Conservation (phyloP, 2,888 invertebrate genomes). For the Idaea aversata region DNA sequence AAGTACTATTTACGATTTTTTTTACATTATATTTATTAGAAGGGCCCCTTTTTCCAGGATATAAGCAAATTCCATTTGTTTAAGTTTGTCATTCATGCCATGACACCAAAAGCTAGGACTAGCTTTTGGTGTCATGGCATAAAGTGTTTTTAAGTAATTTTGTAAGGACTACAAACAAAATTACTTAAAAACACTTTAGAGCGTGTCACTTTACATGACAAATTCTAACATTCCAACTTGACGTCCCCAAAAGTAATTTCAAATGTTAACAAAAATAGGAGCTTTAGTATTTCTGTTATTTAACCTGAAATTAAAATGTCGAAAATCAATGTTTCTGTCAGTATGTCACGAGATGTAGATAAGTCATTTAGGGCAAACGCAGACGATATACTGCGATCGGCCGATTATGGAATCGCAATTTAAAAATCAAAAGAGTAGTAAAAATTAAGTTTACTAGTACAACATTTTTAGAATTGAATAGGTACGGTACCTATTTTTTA, state of each 20-base stretch:
- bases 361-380: conserved; percentile 45
- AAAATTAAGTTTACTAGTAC: too few species aligned
- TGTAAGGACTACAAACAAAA: neutral
- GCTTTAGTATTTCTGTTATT: conserved; percentile 45
- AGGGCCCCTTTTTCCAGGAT: too few species aligned
- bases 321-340: conserved; percentile 70
- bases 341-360: conserved; percentile 44
- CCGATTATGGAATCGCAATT: neutral
- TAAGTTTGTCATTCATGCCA: too few species aligned
- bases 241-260: conserved; percentile 39
- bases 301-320: conserved; percentile 79
- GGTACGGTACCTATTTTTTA: too few species aligned
- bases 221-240: conserved; percentile 46
- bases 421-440: too few species aligned
- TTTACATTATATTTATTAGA: too few species aligned
- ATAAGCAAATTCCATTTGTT: too few species aligned
- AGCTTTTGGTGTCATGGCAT: too few species aligned
- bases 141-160: neutral
- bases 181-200: conserved; percentile 30
- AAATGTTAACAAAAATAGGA: conserved; percentile 56
- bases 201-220: conserved; percentile 49
- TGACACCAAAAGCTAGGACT: too few species aligned
- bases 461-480: too few species aligned
- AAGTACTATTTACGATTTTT: too few species aligned
- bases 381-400: neutral